Base-by-base conservation (phyloP, 1,140 invertebrate genomes). In the Micrasema minimum region DNA sequence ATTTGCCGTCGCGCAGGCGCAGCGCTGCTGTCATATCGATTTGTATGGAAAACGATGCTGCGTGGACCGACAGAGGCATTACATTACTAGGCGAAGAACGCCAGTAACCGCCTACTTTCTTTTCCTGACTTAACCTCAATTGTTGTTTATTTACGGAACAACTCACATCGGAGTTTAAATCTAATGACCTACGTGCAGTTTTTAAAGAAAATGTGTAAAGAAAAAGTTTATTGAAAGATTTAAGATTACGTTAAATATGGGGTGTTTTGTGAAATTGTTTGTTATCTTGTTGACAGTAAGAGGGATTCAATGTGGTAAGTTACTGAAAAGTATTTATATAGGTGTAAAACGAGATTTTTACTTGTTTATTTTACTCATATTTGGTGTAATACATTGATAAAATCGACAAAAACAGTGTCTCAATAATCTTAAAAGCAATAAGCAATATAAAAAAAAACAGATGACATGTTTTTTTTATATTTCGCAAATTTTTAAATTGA, bases 21-120 rank as follows among this genome's bases (percentile, higher is more conserved):
- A 41, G 53, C 43, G 43, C 55, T 69, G 55, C 22, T n/a, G 38
- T 67, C 51, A 38, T 69, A 69, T 69, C 67, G 67, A 69, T 69
- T 61, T 26, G 43, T 16, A 48, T 59, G 35, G 53, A 50, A 69
- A 61, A 61, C 55, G 67, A 69, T 69, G 67, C 67, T 69, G 67
- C 51, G 37, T 69, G 67, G 67, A 69, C 67, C 67, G 53, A 23
- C 38, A 14, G 64, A 35, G 62, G 64, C 48, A 37, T n/a, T n/a
- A n/a, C n/a, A n/a, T 45, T 62, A n/a, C 64, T n/a, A n/a, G 16
- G 16, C 12, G n/a, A 20, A 20, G 50, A 38, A 12, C 57, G 12
- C 10, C 16, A 18, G 37, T 35, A 1, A 57, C 64, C 66, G 66
- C 66, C 66, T 38, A 68, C 66, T 57, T 45, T 57, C 9, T 10